Percentiles rank a stretch among this genome's conserved stretches.
phyloP scores from a whole-genome alignment of 2,113 vertebrate species.

The Apteryx owenii region DNA sequence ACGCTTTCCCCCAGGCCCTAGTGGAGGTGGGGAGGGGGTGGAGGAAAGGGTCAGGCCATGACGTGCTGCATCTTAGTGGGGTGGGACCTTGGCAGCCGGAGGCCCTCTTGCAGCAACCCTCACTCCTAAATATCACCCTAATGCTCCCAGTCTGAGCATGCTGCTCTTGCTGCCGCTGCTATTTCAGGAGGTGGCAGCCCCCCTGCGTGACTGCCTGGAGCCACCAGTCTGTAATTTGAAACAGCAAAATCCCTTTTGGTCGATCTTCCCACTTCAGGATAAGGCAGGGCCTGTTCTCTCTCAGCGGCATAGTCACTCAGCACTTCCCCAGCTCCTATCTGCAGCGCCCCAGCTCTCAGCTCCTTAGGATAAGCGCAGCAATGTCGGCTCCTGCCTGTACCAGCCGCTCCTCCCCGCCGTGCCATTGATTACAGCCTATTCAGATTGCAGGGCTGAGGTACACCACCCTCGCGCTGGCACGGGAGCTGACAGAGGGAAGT shows the following conservation, averaged over 20 bases:
- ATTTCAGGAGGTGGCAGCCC: constrained; percentile 59
- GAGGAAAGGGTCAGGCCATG: not conserved
- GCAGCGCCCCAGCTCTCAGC: not conserved
- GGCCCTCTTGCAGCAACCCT: not conserved
- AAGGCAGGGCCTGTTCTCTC: constrained; percentile 59
- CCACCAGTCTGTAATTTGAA: constrained; percentile 58
- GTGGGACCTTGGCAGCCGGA: not conserved
- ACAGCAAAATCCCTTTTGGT: constrained; percentile 39
- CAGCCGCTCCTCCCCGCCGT: not conserved
- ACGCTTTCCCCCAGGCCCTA: not conserved
- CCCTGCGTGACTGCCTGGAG: not conserved
- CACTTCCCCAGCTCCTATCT: constrained; percentile 36
- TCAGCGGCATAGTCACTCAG: constrained; percentile 55
- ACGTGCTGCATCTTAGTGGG: not conserved
- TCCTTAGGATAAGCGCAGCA: constrained; percentile 19
- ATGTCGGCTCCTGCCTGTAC: constrained; percentile 31
- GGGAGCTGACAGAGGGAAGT: not conserved
- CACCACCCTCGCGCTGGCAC: not conserved
- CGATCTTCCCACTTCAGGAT: constrained; percentile 59
- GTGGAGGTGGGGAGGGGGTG: not conserved
- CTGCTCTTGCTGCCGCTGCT: constrained; percentile 24
- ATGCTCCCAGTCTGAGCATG: not conserved
- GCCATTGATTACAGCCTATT: accelerated
- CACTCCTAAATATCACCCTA: constrained; percentile 4
- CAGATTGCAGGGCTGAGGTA: not conserved